Percentiles rank a stretch among this genome's conserved stretches.
These are phyloP conservation scores for Amblyraja radiata DNA, from an alignment of 2,797 vertebrate species.

Conservation along the genomic window DNA sequence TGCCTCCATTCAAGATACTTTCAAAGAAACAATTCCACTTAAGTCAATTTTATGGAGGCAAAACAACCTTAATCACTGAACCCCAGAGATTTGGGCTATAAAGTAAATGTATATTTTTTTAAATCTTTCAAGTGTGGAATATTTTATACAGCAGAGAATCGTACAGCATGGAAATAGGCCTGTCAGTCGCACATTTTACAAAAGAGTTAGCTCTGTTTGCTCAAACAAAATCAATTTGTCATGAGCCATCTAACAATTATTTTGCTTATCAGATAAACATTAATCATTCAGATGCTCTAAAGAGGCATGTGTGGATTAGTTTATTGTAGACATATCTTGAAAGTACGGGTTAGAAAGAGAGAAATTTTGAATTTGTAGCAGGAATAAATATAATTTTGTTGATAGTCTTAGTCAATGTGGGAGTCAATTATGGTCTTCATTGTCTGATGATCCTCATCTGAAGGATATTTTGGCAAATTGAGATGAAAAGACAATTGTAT, in stretches of 20 bases:
- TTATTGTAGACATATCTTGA: neutral
- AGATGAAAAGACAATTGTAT: neutral
- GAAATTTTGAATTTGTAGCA: neutral
- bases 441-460: neutral
- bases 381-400: neutral
- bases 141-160: neutral
- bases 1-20: neutral
- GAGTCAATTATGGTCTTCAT: neutral
- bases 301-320: neutral
- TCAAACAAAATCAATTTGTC: neutral
- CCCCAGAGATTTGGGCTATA: neutral
- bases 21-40: neutral
- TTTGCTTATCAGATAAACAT: neutral
- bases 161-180: no score
- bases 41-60: neutral
- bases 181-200: no score
- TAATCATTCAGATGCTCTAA: neutral
- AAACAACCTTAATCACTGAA: neutral
- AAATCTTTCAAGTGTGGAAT: neutral
- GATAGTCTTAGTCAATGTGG: neutral
- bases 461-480: neutral
- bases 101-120: neutral
- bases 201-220: no score
- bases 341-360: neutral
- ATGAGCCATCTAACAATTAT: neutral